These are phyloP conservation scores for Falco rusticolus DNA, from an alignment of 2,797 vertebrate genomes.

Conservation along the genomic window DNA sequence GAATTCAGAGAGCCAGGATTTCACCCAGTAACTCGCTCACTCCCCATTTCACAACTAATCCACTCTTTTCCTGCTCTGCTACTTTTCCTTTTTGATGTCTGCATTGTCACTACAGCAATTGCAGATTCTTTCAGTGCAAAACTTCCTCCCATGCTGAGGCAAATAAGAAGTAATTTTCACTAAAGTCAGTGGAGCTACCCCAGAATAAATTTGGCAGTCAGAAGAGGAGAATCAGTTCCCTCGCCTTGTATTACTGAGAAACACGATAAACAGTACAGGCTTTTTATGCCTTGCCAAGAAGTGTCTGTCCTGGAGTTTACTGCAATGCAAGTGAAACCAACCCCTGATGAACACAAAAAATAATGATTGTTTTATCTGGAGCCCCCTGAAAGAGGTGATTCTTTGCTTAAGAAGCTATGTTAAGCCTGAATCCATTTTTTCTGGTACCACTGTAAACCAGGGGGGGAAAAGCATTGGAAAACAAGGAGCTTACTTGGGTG, in stretches of 20 bases:
- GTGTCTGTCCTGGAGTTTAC: conserved; percentile 23
- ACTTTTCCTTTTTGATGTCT: background rate
- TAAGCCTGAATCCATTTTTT: background rate
- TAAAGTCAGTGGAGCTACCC: background rate
- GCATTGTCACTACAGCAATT: background rate
- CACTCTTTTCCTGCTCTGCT: background rate
- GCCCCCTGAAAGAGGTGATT: conserved; percentile 46
- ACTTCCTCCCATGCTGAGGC: background rate
- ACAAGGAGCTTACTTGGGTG: background rate
- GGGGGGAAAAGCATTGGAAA: background rate
- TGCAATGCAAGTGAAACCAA: conserved; percentile 31
- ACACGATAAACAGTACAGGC: background rate
- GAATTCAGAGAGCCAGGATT: background rate
- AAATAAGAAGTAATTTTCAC: conserved; percentile 12
- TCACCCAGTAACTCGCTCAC: background rate
- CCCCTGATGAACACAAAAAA: conserved; percentile 20
- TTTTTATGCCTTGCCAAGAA: conserved; percentile 62
- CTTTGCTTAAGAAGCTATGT: conserved; percentile 1
- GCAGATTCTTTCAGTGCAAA: background rate
- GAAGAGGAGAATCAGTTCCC: conserved; percentile 12
- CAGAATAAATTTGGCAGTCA: conserved; percentile 21
- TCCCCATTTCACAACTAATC: background rate
- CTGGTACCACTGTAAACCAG: background rate
- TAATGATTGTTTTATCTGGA: conserved; percentile 51
- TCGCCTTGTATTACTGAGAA: conserved; percentile 21